Conservation (phyloP, 2,888 invertebrate genomes). For the Norana najaformis region DNA sequence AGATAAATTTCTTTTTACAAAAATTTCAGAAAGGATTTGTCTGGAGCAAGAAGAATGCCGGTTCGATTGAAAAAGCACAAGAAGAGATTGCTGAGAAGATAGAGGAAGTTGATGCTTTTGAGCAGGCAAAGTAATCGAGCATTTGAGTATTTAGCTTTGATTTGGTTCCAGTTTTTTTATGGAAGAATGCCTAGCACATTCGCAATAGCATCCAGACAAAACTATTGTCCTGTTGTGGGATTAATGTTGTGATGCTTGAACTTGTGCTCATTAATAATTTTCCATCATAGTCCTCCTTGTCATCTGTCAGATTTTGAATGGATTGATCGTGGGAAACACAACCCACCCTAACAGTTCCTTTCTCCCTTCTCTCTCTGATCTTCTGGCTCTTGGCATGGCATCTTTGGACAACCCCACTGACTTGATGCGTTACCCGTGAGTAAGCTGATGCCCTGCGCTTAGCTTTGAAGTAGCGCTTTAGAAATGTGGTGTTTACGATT, state of each 20-base stretch:
- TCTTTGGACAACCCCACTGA: too few species aligned
- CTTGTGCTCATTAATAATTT: neutral
- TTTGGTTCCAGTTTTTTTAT: neutral
- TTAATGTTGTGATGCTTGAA: neutral
- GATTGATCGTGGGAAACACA: too few species aligned
- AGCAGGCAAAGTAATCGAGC: neutral
- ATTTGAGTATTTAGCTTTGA: neutral
- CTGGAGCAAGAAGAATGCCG: neutral
- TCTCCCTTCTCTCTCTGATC: too few species aligned
- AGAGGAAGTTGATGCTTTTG: neutral
- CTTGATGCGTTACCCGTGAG: too few species aligned
- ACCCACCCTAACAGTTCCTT: too few species aligned
- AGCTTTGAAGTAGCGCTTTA: too few species aligned
- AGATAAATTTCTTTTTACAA: neutral
- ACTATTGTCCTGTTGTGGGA: neutral
- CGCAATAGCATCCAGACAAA: neutral
- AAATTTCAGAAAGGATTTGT: neutral
- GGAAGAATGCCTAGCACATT: too few species aligned
- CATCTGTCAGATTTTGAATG: too few species aligned
- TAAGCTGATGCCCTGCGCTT: too few species aligned
- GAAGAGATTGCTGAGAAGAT: neutral
- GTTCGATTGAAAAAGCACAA: neutral
- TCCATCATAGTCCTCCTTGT: neutral
- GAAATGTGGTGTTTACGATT: too few species aligned
- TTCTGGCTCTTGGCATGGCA: too few species aligned